phyloP scores from a whole-genome alignment of 1,140 invertebrate species.

The Glomeris maerens region DNA sequence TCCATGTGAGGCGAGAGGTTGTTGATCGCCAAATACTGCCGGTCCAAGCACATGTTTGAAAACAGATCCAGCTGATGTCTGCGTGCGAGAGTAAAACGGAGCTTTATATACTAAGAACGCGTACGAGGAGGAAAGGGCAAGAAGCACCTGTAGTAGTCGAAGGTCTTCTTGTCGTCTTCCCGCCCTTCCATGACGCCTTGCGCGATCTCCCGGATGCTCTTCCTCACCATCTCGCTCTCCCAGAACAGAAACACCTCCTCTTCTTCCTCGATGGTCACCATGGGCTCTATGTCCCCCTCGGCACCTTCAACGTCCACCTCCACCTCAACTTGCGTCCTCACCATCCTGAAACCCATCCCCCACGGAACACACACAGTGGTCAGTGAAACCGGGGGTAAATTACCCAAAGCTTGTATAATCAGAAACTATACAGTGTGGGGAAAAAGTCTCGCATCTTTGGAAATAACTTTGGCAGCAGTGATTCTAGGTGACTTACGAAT shows the following conservation, averaged over 20 bases:
- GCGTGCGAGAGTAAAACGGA: too few species aligned
- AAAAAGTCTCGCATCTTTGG: too few species aligned
- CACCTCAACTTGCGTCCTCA: too few species aligned
- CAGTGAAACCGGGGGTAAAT: too few species aligned
- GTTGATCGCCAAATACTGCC: constrained; percentile 94
- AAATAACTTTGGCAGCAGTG: too few species aligned
- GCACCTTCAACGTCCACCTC: constrained; percentile 24
- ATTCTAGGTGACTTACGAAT: too few species aligned
- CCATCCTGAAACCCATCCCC: constrained; percentile 24
- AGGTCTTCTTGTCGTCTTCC: constrained; percentile 50
- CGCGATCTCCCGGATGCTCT: constrained; percentile 40
- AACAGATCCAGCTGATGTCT: constrained; percentile 96
- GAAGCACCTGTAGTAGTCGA: constrained; percentile 38
- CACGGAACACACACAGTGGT: constrained; percentile 11
- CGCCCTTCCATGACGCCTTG: constrained; percentile 43
- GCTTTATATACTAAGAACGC: too few species aligned
- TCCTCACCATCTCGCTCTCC: constrained; percentile 7
- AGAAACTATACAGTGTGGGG: too few species aligned
- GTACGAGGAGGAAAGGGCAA: too few species aligned
- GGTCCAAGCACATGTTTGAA: constrained; percentile 97
- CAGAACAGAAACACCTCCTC: too few species aligned
- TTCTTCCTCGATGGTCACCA: constrained; percentile 34
- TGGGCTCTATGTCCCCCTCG: constrained; percentile 20
- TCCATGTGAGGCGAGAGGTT: constrained; percentile 80
- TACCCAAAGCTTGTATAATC: too few species aligned